Conservation (phyloP, 2,113 vertebrate genomes). For the Notiomystis cincta region DNA sequence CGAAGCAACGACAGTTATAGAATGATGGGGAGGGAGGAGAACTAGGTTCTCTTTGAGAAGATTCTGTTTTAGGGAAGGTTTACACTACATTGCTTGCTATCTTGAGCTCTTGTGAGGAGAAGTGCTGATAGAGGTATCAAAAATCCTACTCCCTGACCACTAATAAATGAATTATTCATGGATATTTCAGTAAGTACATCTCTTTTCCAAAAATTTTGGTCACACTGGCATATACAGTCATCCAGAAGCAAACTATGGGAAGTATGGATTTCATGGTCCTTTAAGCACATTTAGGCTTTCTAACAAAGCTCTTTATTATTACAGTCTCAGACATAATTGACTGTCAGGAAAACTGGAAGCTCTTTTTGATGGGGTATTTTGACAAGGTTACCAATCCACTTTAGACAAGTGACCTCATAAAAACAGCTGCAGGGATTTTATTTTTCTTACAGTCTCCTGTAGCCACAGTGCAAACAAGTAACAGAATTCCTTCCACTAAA, state of each 20-base stretch:
- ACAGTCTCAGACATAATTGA: conserved; percentile 10
- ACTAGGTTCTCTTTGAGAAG: background rate
- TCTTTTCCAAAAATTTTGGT: conserved; percentile 10
- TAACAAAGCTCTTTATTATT: conserved; percentile 33
- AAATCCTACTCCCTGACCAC: background rate
- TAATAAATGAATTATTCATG: conserved; percentile 11
- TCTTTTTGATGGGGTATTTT: conserved; percentile 11
- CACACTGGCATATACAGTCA: background rate
- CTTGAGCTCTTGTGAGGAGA: background rate
- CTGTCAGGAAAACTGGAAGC: conserved; percentile 20
- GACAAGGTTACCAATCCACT: conserved; percentile 34
- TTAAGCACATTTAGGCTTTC: conserved; percentile 19
- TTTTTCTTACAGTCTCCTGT: background rate
- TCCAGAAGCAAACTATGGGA: background rate
- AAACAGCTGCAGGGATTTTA: background rate
- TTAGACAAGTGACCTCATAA: background rate
- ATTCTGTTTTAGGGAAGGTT: background rate
- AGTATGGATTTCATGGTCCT: conserved; percentile 30
- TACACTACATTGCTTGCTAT: background rate
- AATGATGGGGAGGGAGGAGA: background rate
- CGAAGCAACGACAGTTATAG: background rate
- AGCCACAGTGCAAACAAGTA: background rate
- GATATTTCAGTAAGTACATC: background rate
- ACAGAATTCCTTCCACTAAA: background rate
- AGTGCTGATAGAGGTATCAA: background rate